These are phyloP conservation scores for Myanophis thanlyinensis DNA, from an alignment of 2,113 vertebrate species.

Conservation along the genomic window DNA sequence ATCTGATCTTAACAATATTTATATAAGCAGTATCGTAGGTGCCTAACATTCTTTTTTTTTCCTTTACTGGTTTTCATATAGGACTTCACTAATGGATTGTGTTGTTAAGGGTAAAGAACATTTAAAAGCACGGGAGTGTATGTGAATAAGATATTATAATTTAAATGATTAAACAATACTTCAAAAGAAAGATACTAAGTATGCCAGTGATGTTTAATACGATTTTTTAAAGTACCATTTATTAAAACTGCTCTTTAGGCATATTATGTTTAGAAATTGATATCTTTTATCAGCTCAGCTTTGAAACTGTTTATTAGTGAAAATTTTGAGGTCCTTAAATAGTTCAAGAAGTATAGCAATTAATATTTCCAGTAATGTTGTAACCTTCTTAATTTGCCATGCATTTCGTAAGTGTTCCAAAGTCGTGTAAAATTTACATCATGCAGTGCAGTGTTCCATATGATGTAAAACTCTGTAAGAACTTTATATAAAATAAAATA, in stretches of 20 bases:
- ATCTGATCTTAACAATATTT: background rate
- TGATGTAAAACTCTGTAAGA: slow-evolving; percentile 12
- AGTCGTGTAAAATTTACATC: slow-evolving; percentile 14
- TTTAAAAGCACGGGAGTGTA: background rate
- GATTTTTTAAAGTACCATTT: slow-evolving; percentile 10
- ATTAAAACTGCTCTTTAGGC: slow-evolving; percentile 38
- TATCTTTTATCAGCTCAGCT: slow-evolving; percentile 33
- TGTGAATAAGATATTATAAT: background rate
- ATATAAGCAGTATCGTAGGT: background rate
- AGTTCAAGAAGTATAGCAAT: background rate
- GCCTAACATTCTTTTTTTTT: background rate
- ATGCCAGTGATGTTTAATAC: slow-evolving; percentile 57
- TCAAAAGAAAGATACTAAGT: slow-evolving; percentile 54
- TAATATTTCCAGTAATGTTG: slow-evolving; percentile 12
- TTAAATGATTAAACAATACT: background rate
- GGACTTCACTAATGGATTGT: background rate
- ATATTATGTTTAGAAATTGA: slow-evolving; percentile 34
- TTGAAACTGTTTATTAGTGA: slow-evolving; percentile 23
- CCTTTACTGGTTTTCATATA: background rate
- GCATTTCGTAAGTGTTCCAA: slow-evolving; percentile 1
- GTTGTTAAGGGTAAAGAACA: too few relatives aligned
- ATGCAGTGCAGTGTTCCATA: background rate
- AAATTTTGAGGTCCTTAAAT: slow-evolving; percentile 12
- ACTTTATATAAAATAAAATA: slow-evolving; percentile 1
- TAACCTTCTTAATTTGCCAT: background rate